These are phyloP conservation scores for Enhydra lutris DNA, from an alignment of 2,113 vertebrate genomes.

Conservation along the genomic window DNA sequence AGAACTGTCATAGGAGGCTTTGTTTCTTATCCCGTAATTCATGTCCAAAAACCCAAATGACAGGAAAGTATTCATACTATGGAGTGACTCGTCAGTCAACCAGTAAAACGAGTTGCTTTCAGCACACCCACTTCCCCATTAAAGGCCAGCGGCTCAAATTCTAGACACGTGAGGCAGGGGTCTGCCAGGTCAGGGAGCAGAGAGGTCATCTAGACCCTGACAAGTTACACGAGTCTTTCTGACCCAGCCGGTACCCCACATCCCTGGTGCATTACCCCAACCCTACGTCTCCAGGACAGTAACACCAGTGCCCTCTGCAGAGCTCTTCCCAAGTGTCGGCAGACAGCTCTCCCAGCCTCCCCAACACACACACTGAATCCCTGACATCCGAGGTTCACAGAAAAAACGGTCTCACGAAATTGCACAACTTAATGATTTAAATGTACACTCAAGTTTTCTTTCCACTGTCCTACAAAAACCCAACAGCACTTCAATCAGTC, in stretches of 20 bases:
- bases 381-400: not conserved
- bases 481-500: not conserved
- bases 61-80: not conserved
- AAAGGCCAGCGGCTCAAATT: not conserved
- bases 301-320: rapidly evolving
- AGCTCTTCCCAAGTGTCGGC: not conserved
- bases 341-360: not conserved
- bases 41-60: not conserved
- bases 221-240: rapidly evolving
- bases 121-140: not conserved
- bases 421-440: not conserved
- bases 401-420: not conserved
- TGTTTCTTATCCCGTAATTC: not conserved
- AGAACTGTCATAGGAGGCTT: not conserved
- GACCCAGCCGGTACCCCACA: not conserved
- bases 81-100: not conserved
- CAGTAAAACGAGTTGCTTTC: not conserved
- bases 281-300: rapidly evolving
- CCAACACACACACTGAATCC: rapidly evolving
- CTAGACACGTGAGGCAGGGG: rapidly evolving
- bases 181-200: not conserved
- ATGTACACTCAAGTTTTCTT: not conserved
- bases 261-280: not conserved
- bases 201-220: not conserved
- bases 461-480: not conserved